Base-by-base conservation (phyloP, 2,113 vertebrate genomes). In the Callipepla squamata region DNA sequence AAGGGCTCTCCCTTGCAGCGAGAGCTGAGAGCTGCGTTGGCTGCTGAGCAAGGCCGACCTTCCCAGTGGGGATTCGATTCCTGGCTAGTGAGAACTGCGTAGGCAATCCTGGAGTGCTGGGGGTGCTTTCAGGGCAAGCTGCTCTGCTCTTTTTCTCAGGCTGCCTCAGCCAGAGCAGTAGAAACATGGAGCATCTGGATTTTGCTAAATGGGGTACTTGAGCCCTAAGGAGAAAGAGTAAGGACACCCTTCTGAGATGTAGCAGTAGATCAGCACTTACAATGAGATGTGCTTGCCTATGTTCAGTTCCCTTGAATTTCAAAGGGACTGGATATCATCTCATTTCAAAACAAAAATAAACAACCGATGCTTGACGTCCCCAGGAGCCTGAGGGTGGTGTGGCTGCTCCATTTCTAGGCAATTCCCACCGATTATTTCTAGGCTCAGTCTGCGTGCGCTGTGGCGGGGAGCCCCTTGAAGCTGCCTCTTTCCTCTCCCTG, bases 401-500 rank as follows among this genome's bases (percentile, higher is more conserved):
- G 18, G 58, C 34, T 53, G 72, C 90, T 76, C 92, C 42, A 18
- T 38, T 77, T 87, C 58, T 68, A 76, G 81, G 84, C 89, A 22
- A 68, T 85, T 82, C 75, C 80, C 1, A 0, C 36, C 19, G 66
- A 62, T 80, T 34, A 59, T 70, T 81, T 42, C 70, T 79, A 38
- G 61, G 51, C 34, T 77, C 1, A 0, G 26, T 42, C 80, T 44
- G 13, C 72, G 16, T 44, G 13, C 72, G 16, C 62, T 22, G 26
- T 48, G 74, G 66, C 25, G 48, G 67, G n/a, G 58, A 90, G 72
- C 0, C 2, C 72, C 75, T 86, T 42, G 85, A 82, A 96, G 47
- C 67, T 77, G 55, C 74, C 76, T 45, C 76, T 89, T 67, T 91
- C 68, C 84, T 94, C 38, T 96, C 87, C 92, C 72, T 83, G 63